Evolutionary conservation across 2,113 vertebrate genomes (phyloP).

Genomic region (Gymnorhina tibicen): DNA sequence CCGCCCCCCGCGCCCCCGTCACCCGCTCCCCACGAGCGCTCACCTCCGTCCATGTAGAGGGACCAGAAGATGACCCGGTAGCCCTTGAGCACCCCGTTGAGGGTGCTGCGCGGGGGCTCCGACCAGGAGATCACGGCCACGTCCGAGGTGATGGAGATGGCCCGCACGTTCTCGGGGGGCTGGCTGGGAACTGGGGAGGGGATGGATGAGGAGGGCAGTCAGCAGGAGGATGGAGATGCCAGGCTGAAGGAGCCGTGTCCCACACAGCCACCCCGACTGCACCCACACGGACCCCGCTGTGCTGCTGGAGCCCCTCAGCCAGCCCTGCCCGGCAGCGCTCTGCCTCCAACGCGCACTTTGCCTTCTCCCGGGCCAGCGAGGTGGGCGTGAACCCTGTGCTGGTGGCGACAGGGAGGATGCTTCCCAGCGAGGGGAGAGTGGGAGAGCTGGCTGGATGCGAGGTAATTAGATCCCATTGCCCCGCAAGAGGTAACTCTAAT

Average conservation of each 20-base stretch:
- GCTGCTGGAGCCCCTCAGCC: neutral
- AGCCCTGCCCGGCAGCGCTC: rapidly evolving
- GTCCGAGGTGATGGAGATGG: constrained; percentile 94
- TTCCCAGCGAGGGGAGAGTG: neutral
- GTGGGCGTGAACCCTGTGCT: neutral
- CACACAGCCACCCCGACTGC: rapidly evolving
- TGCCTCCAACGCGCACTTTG: rapidly evolving
- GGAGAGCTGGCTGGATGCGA: constrained; percentile 42
- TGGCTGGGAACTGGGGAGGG: constrained; percentile 88
- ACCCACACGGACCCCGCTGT: rapidly evolving
- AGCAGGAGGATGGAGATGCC: neutral
- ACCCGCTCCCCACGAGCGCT: rapidly evolving
- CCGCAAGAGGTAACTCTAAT: constrained; percentile 78
- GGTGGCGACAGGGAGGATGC: neutral
- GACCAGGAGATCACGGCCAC: constrained; percentile 97
- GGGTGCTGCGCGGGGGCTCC: constrained; percentile 91
- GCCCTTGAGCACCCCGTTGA: constrained; percentile 96
- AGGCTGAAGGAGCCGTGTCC: neutral
- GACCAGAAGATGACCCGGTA: constrained; percentile 99
- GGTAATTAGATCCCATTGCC: constrained; percentile 73
- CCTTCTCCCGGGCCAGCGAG: neutral
- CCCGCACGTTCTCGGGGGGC: constrained; percentile 92
- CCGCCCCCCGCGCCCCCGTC: rapidly evolving
- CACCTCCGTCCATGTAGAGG: constrained; percentile 94
- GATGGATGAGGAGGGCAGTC: neutral